These are phyloP conservation scores for Gambelia wislizenii DNA, from an alignment of 2,797 vertebrate species.

Conservation along the genomic window DNA sequence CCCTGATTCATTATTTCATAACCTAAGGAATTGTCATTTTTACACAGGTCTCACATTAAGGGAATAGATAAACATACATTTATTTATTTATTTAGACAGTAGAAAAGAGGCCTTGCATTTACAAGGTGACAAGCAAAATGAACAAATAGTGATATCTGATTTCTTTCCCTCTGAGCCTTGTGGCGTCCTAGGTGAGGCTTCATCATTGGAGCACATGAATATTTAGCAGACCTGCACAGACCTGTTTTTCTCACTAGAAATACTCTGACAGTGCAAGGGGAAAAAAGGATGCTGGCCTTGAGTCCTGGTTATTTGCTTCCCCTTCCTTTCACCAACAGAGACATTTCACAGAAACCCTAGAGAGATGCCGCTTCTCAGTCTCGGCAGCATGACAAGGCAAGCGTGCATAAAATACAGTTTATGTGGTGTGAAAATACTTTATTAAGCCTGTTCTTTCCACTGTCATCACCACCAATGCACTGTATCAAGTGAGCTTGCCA, in stretches of 20 bases:
- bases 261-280: background rate
- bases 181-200: background rate
- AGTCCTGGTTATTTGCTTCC: background rate
- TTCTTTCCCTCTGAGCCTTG: background rate
- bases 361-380: constrained; percentile 13
- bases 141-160: background rate
- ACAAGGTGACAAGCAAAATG: background rate
- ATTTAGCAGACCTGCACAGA: background rate
- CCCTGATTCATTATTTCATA: background rate
- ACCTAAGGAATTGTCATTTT: background rate
- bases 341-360: constrained; percentile 18
- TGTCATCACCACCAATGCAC: constrained; percentile 22
- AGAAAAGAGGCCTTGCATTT: background rate
- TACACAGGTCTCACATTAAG: background rate
- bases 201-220: background rate
- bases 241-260: background rate
- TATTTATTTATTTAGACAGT: background rate
- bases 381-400: background rate
- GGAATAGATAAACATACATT: background rate
- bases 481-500: constrained; percentile 32
- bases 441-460: constrained; percentile 25
- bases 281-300: background rate
- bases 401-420: constrained; percentile 26
- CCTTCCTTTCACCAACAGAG: constrained; percentile 5
- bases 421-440: constrained; percentile 37